These are phyloP conservation scores for Ceratitis capitata DNA, from an alignment of 1,140 invertebrate species.

Conservation along the genomic window DNA sequence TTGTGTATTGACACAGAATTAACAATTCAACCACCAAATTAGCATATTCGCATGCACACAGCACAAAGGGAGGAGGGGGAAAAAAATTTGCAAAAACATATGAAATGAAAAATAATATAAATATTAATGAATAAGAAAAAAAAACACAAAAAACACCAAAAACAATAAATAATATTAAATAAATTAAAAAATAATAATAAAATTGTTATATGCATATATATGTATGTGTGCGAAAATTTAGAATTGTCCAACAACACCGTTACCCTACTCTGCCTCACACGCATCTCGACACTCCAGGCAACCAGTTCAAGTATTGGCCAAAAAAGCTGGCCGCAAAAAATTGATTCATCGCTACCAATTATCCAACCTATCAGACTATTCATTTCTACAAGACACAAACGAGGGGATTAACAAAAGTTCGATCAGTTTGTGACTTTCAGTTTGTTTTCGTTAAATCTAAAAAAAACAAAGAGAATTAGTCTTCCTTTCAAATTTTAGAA, in stretches of 20 bases:
- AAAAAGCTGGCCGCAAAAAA: neutral
- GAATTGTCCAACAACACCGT: too few species aligned
- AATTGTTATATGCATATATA: neutral
- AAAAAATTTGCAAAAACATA: neutral
- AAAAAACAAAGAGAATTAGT: too few species aligned
- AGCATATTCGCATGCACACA: neutral
- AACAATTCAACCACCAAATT: neutral
- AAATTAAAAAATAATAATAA: neutral
- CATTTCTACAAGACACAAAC: too few species aligned
- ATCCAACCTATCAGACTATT: neutral
- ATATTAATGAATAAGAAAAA: neutral
- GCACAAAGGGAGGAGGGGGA: neutral
- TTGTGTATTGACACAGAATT: slow-evolving; percentile 9
- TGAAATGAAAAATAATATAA: neutral
- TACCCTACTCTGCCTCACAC: too few species aligned
- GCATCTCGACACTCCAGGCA: too few species aligned
- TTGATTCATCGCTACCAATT: neutral
- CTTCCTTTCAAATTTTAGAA: too few species aligned
- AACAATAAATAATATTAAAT: neutral
- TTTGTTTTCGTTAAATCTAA: too few species aligned
- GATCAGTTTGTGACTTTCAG: too few species aligned
- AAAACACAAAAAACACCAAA: neutral
- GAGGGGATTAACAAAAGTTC: too few species aligned
- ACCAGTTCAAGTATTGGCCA: neutral
- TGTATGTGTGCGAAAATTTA: too few species aligned